Evolutionary conservation across 2,888 invertebrate species (phyloP), one percentile per base, ranked within the genome.

Genomic region (Eupeodes latifasciatus): DNA sequence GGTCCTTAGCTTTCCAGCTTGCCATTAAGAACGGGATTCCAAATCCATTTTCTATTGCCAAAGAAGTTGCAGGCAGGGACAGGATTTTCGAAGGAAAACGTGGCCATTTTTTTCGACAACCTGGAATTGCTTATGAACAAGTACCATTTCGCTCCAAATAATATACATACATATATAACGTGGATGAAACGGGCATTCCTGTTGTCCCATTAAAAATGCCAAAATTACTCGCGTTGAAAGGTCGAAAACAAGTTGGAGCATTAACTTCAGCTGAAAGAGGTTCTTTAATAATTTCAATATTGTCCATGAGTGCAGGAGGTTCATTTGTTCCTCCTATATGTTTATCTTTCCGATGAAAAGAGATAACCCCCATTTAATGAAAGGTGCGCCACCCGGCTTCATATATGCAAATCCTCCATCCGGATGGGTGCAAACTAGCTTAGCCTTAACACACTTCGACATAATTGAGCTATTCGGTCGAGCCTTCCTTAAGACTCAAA

Each of bases 281-380:
- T 79, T 82, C 79, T 5, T 14, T 78, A 11, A 82, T 78, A 61
- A 82, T 82, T 11, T 53, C 69, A 40, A 79, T 79, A 55, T 62
- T 75, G 14, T 78, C 69, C 16, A 86, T 81, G 78, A 86, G 82
- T n/a, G 82, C 86, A 49, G 71, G 79, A 34, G 86, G 71, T 40
- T 71, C 72, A 2, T 75, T 81, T 78, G 72, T 67, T 12, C 79
- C 53, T 57, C 76, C 74, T 5, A 61, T 5, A 61, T 80, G 66
- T 86, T 89, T n/a, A 77, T 80, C 27, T 86, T 83, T 36, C 85
- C 85, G 2, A 66, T 71, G 72, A 84, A 81, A 57, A 89, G 59
- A 16, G 53, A 74, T 19, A 75, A 83, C 51, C 78, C 80, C 14
- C 66, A 69, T 14, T 59, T 82, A 27, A 82, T 85, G 77, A 27